Percentiles rank a stretch among this genome's conserved stretches.
Evolutionary conservation across 2,888 invertebrate genomes (phyloP).

Genomic region (Abscondita cerata): DNA sequence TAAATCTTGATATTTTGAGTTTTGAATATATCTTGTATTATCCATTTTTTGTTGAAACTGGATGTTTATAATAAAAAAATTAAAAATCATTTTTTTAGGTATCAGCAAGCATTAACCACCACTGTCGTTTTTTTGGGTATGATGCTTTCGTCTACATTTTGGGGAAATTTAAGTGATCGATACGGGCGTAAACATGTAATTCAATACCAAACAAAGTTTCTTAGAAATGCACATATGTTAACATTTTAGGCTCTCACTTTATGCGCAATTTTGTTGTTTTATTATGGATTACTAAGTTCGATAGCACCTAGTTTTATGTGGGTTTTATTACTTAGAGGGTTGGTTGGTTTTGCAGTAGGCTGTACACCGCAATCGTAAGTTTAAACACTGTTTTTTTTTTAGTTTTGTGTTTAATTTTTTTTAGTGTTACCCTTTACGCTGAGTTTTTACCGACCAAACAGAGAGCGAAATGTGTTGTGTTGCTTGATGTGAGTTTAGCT

Average conservation of each 20-base stretch:
- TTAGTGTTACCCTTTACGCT: constrained; percentile 92
- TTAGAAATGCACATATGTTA: too few relatives aligned
- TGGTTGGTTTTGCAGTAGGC: constrained; percentile 96
- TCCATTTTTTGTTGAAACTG: too few relatives aligned
- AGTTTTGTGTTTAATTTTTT: constrained; percentile 45
- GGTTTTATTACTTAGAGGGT: constrained; percentile 87
- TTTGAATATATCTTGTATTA: too few relatives aligned
- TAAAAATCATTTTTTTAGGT: constrained; percentile 67
- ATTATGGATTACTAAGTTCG: constrained; percentile 89
- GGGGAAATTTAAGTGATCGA: constrained; percentile 93
- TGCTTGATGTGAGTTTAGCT: constrained; percentile 81
- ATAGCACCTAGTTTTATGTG: constrained; percentile 91
- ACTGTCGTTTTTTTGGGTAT: constrained; percentile 95
- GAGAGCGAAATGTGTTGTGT: constrained; percentile 92
- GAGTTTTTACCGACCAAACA: constrained; percentile 95
- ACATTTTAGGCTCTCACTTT: constrained; percentile 83
- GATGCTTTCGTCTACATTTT: constrained; percentile 96
- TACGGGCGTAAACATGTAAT: constrained; percentile 88
- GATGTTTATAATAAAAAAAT: too few relatives aligned
- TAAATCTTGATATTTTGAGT: too few relatives aligned
- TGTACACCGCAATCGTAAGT: constrained; percentile 96
- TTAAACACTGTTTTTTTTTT: background rate
- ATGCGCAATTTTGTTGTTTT: constrained; percentile 88
- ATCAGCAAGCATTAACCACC: constrained; percentile 91
- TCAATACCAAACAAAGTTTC: too few relatives aligned